Conservation (phyloP, 2,797 vertebrate genomes). For the Artibeus jamaicensis region DNA sequence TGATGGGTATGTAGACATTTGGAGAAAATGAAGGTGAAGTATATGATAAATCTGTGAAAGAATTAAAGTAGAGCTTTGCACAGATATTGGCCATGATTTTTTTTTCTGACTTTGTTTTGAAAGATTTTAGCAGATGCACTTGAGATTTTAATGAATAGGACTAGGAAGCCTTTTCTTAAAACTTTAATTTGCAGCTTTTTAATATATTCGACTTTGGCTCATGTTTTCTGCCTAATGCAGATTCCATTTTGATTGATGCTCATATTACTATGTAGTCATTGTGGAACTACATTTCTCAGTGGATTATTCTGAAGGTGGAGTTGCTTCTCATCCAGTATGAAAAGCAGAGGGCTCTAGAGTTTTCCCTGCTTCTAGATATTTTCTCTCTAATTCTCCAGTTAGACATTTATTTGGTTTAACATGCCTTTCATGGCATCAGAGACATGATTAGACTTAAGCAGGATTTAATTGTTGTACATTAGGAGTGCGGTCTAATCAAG, state of each 20-base stretch:
- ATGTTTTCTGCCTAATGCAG: background rate
- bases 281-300: background rate
- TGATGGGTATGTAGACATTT: background rate
- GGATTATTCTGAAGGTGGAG: background rate
- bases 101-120: background rate
- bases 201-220: background rate
- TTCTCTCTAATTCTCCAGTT: background rate
- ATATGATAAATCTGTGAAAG: background rate
- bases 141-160: background rate
- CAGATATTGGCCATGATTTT: background rate
- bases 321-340: background rate
- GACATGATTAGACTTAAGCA: background rate
- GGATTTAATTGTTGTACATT: background rate
- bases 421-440: background rate
- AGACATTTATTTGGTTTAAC: background rate
- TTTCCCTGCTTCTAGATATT: background rate
- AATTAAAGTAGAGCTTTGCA: background rate
- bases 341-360: background rate
- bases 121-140: background rate
- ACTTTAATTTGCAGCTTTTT: background rate
- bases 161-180: background rate
- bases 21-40: background rate
- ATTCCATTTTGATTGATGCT: background rate
- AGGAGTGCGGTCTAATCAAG: background rate
- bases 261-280: background rate